Evolutionary conservation across 2,797 vertebrate genomes (phyloP).

Genomic region (Parambassis ranga): DNA sequence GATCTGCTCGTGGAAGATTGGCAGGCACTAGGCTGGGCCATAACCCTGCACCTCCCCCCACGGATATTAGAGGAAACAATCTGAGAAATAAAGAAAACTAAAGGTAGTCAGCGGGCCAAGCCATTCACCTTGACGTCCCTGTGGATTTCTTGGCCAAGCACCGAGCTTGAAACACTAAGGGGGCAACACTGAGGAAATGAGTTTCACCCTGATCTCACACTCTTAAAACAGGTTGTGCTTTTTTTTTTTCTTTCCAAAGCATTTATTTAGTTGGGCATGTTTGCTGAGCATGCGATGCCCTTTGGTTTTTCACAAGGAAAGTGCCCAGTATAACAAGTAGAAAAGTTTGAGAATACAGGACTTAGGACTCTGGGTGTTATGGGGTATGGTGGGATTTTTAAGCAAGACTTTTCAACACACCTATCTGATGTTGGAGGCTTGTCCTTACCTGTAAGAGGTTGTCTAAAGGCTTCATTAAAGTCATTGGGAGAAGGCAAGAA

Average conservation of each 20-base stretch:
- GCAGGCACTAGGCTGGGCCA: slow-evolving; percentile 9
- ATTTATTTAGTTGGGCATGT: slow-evolving; percentile 17
- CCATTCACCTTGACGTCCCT: slow-evolving; percentile 40
- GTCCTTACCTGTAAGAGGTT: too few species aligned
- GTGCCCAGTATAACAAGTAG: background rate
- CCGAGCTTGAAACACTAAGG: slow-evolving; percentile 21
- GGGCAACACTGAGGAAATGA: slow-evolving; percentile 46
- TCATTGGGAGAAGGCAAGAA: too few species aligned
- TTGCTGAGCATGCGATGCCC: slow-evolving; percentile 21
- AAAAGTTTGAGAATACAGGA: background rate
- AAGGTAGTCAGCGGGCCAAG: slow-evolving; percentile 33
- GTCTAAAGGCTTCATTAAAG: too few species aligned
- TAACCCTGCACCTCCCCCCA: slow-evolving; percentile 10
- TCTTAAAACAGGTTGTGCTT: slow-evolving; percentile 8
- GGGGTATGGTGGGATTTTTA: too few species aligned
- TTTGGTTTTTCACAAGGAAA: slow-evolving; percentile 12
- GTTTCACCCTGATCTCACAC: slow-evolving; percentile 43
- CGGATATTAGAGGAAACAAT: slow-evolving; percentile 47
- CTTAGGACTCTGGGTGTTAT: background rate
- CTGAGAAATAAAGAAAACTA: slow-evolving; percentile 51
- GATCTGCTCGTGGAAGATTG: slow-evolving; percentile 40
- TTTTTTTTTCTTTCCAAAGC: background rate
- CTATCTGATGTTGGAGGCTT: too few species aligned
- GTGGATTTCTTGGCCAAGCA: slow-evolving; percentile 30
- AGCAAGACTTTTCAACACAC: too few species aligned